phyloP scores from a whole-genome alignment of 2,113 vertebrate species.

The Gulo gulo region DNA sequence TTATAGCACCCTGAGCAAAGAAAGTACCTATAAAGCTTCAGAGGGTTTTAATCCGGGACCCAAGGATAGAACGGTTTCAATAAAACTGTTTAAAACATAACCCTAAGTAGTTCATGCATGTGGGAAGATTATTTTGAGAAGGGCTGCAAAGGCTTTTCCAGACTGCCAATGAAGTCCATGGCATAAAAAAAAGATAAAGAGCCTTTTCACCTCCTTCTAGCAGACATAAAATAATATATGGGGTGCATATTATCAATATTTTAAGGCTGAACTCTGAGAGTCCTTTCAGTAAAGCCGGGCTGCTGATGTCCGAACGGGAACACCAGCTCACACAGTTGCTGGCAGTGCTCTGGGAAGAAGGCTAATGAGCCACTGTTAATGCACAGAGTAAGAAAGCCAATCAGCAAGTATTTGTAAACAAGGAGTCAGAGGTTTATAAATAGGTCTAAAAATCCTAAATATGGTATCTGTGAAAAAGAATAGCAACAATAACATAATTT shows the following conservation, averaged over 20 bases:
- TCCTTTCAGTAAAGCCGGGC: neutral
- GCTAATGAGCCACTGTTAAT: neutral
- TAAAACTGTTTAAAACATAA: neutral
- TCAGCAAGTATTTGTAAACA: neutral
- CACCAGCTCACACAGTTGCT: neutral
- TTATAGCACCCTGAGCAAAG: neutral
- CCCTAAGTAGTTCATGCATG: neutral
- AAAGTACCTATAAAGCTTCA: neutral
- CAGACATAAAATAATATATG: neutral
- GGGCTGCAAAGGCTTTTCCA: neutral
- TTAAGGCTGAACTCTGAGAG: neutral
- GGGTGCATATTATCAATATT: neutral
- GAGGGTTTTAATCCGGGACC: neutral
- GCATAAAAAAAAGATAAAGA: neutral
- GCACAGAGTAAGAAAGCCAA: neutral
- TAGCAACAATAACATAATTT: neutral
- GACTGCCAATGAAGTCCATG: neutral
- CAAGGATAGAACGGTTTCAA: neutral
- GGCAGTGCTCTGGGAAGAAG: neutral
- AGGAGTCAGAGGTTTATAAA: neutral
- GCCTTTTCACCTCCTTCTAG: neutral
- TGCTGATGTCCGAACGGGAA: neutral
- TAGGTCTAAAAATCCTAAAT: neutral
- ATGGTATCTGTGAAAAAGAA: neutral
- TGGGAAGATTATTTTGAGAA: neutral